Evolutionary conservation across 2,113 vertebrate species (phyloP).

Genomic region (Spilogale gracilis): DNA sequence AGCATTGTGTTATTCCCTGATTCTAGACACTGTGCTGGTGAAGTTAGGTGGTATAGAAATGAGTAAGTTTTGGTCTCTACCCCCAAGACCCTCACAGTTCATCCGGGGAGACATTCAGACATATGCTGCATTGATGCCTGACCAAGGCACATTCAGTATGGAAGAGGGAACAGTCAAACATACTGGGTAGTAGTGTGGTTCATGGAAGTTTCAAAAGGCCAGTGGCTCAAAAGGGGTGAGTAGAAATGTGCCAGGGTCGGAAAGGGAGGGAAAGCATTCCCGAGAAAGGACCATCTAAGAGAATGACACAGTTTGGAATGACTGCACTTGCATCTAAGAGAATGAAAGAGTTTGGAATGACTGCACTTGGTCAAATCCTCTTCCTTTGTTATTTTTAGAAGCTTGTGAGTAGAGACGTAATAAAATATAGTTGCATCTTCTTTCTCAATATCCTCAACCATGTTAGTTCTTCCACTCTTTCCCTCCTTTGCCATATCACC

Average conservation of each 20-base stretch:
- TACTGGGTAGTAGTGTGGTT: rapidly evolving
- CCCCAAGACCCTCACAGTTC: not conserved
- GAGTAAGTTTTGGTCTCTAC: not conserved
- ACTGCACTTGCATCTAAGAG: not conserved
- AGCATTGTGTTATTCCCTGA: not conserved
- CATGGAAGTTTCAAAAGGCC: not conserved
- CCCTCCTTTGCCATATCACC: not conserved
- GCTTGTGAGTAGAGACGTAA: not conserved
- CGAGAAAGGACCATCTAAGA: not conserved
- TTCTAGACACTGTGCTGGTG: not conserved
- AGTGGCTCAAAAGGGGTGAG: not conserved
- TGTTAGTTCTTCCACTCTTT: not conserved
- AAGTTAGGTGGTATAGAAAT: not conserved
- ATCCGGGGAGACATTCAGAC: not conserved
- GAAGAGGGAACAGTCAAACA: no score
- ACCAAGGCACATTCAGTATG: not conserved
- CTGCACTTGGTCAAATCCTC: not conserved
- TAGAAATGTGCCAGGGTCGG: not conserved
- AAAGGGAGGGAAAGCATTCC: not conserved
- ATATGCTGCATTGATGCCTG: not conserved
- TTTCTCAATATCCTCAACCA: not conserved
- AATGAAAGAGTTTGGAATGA: not conserved
- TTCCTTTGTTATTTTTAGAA: not conserved
- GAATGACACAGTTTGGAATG: not conserved
- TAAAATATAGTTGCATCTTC: not conserved